Conservation (phyloP, 2,888 invertebrate species). For the Meganola albula region DNA sequence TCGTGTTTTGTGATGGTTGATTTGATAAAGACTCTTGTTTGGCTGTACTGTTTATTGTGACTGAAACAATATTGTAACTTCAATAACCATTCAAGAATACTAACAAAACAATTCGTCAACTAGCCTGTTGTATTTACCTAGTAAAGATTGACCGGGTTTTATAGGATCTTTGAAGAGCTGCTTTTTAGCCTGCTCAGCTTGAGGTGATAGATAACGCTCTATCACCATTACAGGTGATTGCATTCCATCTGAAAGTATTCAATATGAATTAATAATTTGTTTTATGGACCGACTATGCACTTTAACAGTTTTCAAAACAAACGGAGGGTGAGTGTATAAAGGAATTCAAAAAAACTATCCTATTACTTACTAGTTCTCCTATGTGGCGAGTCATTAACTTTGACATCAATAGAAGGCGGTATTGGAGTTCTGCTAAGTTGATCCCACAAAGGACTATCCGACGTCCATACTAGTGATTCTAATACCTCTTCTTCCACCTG, state of each 20-base stretch:
- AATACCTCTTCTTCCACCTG: conserved; percentile 96
- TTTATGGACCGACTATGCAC: too few species aligned
- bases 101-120: background rate
- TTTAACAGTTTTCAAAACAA: too few species aligned
- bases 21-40: conserved; percentile 30
- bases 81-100: background rate
- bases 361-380: conserved; percentile 41
- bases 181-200: conserved; percentile 69
- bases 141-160: conserved; percentile 77
- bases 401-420: conserved; percentile 59
- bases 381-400: conserved; percentile 54
- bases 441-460: conserved; percentile 92
- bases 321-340: too few species aligned
- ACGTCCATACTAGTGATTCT: conserved; percentile 93
- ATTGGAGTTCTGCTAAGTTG: conserved; percentile 73
- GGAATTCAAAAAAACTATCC: too few species aligned
- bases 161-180: conserved; percentile 75
- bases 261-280: background rate
- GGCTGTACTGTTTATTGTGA: conserved; percentile 39
- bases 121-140: conserved; percentile 41
- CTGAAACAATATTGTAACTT: conserved; percentile 31
- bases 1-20: conserved; percentile 30
- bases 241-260: conserved; percentile 41
- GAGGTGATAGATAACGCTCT: conserved; percentile 82
- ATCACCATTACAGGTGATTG: conserved; percentile 77